These are phyloP conservation scores for Leucopsar rothschildi DNA, from an alignment of 2,113 vertebrate genomes.

Conservation along the genomic window DNA sequence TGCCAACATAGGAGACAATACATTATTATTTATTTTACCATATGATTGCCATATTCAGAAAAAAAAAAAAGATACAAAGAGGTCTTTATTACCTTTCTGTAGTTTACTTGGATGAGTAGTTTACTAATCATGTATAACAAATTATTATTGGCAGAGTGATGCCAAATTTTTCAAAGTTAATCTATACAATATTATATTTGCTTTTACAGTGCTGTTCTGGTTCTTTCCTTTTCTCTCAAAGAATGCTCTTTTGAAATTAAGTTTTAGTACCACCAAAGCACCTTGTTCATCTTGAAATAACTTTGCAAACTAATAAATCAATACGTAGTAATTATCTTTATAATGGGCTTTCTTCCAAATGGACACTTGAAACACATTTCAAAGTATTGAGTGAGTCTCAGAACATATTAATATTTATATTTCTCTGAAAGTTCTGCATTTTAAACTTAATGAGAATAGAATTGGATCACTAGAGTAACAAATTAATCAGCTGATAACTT, in stretches of 20 bases:
- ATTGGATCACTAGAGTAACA: neutral
- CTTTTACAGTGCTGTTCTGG: neutral
- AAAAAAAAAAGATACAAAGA: neutral
- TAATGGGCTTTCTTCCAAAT: slow-evolving; percentile 17
- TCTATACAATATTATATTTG: neutral
- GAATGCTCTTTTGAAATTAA: neutral
- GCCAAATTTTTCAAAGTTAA: neutral
- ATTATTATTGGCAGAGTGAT: neutral
- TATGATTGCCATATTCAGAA: neutral
- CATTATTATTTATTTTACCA: slow-evolving; percentile 17
- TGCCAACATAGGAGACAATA: neutral
- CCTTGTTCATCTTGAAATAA: neutral
- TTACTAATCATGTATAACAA: neutral
- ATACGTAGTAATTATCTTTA: neutral
- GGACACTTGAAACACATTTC: slow-evolving; percentile 9
- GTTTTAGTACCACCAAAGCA: neutral
- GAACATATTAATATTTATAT: neutral
- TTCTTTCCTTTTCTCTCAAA: slow-evolving; percentile 20
- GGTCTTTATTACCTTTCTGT: neutral
- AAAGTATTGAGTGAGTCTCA: slow-evolving; percentile 41
- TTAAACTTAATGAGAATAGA: neutral
- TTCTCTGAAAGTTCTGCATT: neutral
- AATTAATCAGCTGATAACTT: neutral
- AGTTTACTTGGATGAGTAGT: neutral
- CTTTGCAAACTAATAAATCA: slow-evolving; percentile 47